Conservation (phyloP, 2,888 invertebrate genomes). For the Drosophila formosana region DNA sequence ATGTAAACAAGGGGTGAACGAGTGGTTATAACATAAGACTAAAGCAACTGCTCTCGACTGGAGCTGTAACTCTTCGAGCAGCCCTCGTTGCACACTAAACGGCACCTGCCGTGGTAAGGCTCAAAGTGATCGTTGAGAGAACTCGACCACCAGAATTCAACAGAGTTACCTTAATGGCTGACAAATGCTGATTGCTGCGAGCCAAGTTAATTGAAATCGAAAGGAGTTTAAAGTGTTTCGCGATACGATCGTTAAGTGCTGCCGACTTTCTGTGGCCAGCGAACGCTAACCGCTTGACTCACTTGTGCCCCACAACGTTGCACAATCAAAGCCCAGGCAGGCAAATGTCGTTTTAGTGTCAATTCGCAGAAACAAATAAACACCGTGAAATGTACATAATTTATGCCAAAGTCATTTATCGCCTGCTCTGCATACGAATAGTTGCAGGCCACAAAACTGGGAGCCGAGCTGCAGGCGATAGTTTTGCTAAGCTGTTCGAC, state of each 20-base stretch:
- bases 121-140: background rate
- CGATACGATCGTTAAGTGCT: constrained; percentile 36
- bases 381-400: constrained; percentile 44
- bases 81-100: constrained; percentile 13
- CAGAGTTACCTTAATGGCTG: constrained; percentile 35
- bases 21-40: background rate
- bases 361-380: constrained; percentile 44
- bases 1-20: constrained; percentile 42
- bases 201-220: constrained; percentile 61
- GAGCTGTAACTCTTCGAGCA: background rate
- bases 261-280: constrained; percentile 19
- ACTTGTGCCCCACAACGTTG: constrained; percentile 25
- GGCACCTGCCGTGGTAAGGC: constrained; percentile 22
- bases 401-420: constrained; percentile 50
- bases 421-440: constrained; percentile 10
- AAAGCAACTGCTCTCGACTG: background rate
- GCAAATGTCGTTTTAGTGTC: constrained; percentile 42
- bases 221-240: constrained; percentile 54
- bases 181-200: constrained; percentile 33
- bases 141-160: constrained; percentile 39
- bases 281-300: constrained; percentile 19
- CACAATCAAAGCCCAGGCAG: constrained; percentile 20
- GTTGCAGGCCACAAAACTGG: background rate
- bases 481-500: constrained; percentile 17
- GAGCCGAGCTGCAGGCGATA: background rate